These are phyloP conservation scores for Sebastes cheni DNA, from an alignment of 2,797 vertebrate species.

Conservation along the genomic window DNA sequence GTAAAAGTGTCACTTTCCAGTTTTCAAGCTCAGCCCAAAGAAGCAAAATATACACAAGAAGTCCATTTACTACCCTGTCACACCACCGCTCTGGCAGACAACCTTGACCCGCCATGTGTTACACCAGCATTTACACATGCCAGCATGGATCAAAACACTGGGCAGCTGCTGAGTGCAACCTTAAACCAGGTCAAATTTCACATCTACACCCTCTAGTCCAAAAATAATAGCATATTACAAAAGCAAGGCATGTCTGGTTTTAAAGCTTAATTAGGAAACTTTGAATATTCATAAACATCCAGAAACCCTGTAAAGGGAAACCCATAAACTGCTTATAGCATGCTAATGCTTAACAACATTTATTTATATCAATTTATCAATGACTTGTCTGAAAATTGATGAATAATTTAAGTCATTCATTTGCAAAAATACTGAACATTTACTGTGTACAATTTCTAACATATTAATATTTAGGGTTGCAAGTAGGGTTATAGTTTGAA, in stretches of 20 bases:
- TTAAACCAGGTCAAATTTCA: slow-evolving; percentile 24
- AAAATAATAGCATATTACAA: background rate
- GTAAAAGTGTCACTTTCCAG: background rate
- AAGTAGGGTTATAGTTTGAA: too few relatives aligned
- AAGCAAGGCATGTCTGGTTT: background rate
- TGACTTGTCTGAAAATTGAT: background rate
- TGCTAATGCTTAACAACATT: background rate
- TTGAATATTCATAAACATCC: background rate
- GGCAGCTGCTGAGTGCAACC: slow-evolving; percentile 39
- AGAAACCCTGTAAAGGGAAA: background rate
- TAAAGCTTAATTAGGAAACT: background rate
- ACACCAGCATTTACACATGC: slow-evolving; percentile 14
- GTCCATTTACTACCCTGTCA: background rate
- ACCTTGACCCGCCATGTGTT: slow-evolving; percentile 32
- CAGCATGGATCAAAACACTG: slow-evolving; percentile 22
- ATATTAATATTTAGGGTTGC: too few relatives aligned
- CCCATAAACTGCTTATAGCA: background rate
- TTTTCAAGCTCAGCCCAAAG: background rate
- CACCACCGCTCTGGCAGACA: background rate
- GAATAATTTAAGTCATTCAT: background rate
- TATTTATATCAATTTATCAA: background rate
- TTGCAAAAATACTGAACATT: background rate
- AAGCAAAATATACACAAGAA: background rate
- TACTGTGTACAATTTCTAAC: too few relatives aligned
- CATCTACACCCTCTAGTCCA: background rate